A percentile compares a stretch with the other conserved stretches of the same genome.
These are phyloP conservation scores for Drosophila busckii DNA, from an alignment of 1,140 invertebrate genomes.

Conservation along the genomic window DNA sequence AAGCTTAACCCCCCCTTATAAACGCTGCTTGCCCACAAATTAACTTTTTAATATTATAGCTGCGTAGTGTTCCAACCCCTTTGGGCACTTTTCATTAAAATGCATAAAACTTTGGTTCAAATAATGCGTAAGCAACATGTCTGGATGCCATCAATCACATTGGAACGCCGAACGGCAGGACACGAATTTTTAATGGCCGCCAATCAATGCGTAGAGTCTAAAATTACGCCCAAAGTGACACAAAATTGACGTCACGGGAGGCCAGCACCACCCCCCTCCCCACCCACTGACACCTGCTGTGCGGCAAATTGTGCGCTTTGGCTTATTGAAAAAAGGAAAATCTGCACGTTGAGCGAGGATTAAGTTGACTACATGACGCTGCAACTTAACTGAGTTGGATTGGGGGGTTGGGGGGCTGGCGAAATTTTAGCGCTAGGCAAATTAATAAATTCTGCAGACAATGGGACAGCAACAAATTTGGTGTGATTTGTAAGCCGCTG, in stretches of 20 bases:
- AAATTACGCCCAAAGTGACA: constrained; percentile 60
- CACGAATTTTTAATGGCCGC: constrained; percentile 58
- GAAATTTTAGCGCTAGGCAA: constrained; percentile 52
- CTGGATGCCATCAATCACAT: constrained; percentile 62
- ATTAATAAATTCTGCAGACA: constrained; percentile 61
- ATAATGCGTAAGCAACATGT: constrained; percentile 40
- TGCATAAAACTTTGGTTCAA: too few relatives aligned
- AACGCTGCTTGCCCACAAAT: too few relatives aligned
- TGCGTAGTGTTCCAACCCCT: too few relatives aligned
- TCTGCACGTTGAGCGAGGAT: constrained; percentile 14
- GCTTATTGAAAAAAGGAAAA: constrained; percentile 49
- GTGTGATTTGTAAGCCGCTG: constrained; percentile 51
- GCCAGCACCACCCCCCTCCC: background rate
- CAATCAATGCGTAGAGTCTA: constrained; percentile 46
- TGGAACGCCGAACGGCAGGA: constrained; percentile 44
- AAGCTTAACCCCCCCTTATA: too few relatives aligned
- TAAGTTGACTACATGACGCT: constrained; percentile 24
- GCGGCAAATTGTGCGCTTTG: constrained; percentile 51
- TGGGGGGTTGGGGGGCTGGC: constrained; percentile 3
- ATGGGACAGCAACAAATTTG: constrained; percentile 70
- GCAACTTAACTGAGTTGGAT: constrained; percentile 17
- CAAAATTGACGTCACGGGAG: constrained; percentile 46
- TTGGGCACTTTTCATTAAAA: too few relatives aligned
- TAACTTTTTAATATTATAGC: too few relatives aligned
- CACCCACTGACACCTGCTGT: constrained; percentile 49